Percentiles rank a stretch among this genome's conserved stretches.
Conservation (phyloP, 2,888 invertebrate species). For the Phortica magna region DNA sequence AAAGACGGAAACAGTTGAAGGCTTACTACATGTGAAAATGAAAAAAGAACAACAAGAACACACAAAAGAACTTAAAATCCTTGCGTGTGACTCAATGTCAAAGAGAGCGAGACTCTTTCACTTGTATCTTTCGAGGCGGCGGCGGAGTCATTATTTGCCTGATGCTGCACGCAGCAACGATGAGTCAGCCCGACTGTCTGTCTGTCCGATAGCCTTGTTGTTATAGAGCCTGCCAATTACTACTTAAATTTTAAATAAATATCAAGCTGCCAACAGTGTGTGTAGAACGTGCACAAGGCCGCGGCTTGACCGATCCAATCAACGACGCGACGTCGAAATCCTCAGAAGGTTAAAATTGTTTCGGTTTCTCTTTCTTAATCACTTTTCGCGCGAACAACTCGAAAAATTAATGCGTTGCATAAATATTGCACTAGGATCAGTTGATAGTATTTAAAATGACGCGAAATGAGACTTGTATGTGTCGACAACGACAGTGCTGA, state of each 20-base stretch:
- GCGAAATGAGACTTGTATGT: not conserved
- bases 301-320: constrained; percentile 12
- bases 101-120: not conserved
- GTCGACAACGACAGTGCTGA: no score
- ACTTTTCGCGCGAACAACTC: constrained; percentile 41
- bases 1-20: not conserved
- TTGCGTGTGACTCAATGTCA: constrained; percentile 6
- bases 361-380: constrained; percentile 51
- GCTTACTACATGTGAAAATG: not conserved
- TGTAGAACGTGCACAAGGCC: constrained; percentile 35
- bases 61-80: not conserved
- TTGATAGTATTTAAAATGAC: not conserved
- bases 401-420: constrained; percentile 65
- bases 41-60: not conserved
- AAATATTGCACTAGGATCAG: constrained; percentile 53
- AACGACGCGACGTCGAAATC: not conserved
- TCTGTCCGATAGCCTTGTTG: not conserved
- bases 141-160: not conserved
- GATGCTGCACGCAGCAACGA: not conserved
- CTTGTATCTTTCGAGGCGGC: not conserved
- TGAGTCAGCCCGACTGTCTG: constrained; percentile 6
- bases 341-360: not conserved
- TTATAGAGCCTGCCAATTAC: not conserved
- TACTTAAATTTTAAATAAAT: not conserved
- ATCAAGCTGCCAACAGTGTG: constrained; percentile 30